Evolutionary conservation across 1,140 invertebrate genomes (phyloP).

Genomic region (Eciton burchellii): DNA sequence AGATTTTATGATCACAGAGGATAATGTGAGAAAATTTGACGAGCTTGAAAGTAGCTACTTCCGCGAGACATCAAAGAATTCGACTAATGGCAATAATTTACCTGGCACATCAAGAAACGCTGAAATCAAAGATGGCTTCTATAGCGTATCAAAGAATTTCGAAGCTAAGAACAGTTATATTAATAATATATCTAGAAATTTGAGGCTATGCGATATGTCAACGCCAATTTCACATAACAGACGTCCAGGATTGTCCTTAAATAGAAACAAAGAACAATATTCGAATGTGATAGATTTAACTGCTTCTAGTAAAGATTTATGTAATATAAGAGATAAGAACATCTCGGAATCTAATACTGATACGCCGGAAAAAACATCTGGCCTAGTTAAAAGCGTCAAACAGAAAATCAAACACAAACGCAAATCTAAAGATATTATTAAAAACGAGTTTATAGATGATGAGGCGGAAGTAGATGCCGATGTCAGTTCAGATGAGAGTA

Average conservation of each 20-base stretch:
- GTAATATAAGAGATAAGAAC: background rate
- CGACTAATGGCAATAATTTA: background rate
- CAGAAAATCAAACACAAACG: conserved; percentile 17
- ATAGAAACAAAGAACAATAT: conserved; percentile 18
- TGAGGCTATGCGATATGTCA: background rate
- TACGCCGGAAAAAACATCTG: background rate
- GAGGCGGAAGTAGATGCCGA: conserved; percentile 87
- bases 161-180: background rate
- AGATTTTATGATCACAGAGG: conserved; percentile 19
- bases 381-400: background rate
- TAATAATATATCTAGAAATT: background rate
- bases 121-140: background rate
- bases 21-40: conserved; percentile 30
- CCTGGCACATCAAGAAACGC: background rate
- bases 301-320: conserved; percentile 39
- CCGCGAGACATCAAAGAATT: background rate
- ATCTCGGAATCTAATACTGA: background rate
- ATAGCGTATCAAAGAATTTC: background rate
- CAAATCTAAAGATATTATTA: conserved; percentile 31
- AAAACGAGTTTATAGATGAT: conserved; percentile 85
- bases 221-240: background rate
- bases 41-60: conserved; percentile 51
- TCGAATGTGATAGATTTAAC: conserved; percentile 28
- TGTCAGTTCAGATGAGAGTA: conserved; percentile 68
- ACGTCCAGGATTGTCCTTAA: conserved; percentile 36